phyloP scores from a whole-genome alignment of 1,140 invertebrate genomes.

The Sarcophaga peregrina region DNA sequence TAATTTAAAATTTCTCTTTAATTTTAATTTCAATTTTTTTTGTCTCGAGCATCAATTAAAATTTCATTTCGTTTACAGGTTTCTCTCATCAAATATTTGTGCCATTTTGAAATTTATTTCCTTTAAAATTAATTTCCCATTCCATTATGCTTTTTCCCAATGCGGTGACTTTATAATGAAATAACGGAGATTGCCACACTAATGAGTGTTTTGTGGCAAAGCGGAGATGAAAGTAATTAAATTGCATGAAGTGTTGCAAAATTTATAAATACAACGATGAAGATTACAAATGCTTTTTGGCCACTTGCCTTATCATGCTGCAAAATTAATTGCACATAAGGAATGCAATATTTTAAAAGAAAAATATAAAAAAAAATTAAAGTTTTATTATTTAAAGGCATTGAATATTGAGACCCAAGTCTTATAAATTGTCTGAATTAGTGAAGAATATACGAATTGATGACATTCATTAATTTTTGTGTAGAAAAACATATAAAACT shows the following conservation, averaged over 20 bases:
- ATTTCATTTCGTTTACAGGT: not conserved
- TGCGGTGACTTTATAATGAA: conserved; percentile 21
- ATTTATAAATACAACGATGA: no score
- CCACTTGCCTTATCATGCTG: no score
- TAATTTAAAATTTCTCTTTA: not conserved
- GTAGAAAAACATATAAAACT: no score
- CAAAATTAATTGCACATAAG: no score
- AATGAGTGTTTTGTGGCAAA: conserved; percentile 19
- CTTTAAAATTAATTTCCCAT: conserved; percentile 10
- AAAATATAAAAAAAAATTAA: no score
- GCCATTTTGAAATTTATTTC: conserved; percentile 17
- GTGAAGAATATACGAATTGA: no score
- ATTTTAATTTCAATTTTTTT: not conserved
- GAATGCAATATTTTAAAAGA: no score
- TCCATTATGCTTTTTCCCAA: not conserved
- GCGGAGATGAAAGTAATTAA: not conserved
- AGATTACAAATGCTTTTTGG: no score
- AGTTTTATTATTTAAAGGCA: no score
- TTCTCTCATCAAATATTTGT: not conserved
- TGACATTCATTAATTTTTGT: no score
- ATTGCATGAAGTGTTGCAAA: not conserved
- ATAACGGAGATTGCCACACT: conserved; percentile 32
- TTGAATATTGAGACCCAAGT: no score
- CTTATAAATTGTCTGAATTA: no score
- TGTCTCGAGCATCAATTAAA: not conserved